These are phyloP conservation scores for Coracopsis vasa DNA, from an alignment of 2,113 vertebrate genomes.

Conservation along the genomic window DNA sequence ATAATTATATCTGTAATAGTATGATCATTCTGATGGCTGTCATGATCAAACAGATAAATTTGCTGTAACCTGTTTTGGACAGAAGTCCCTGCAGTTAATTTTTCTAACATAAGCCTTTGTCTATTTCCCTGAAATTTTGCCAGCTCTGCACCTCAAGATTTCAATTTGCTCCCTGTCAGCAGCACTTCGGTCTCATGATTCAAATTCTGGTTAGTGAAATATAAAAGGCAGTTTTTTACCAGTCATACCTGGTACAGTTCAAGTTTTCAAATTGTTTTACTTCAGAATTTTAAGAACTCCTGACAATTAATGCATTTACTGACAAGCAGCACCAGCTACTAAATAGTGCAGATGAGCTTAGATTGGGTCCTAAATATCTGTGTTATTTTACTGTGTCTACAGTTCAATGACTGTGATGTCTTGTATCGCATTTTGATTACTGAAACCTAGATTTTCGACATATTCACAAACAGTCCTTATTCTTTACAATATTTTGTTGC, in stretches of 20 bases:
- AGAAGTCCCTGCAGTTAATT: background rate
- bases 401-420: background rate
- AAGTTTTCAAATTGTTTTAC: background rate
- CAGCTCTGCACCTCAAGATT: slow-evolving; percentile 24
- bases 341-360: background rate
- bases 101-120: background rate
- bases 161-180: slow-evolving; percentile 34
- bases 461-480: background rate
- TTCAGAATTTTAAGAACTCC: background rate
- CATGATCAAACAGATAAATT: slow-evolving; percentile 1
- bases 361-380: background rate
- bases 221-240: background rate
- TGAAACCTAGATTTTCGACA: background rate
- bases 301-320: background rate
- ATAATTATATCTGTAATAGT: background rate
- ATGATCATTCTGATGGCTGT: background rate
- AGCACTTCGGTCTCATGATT: background rate
- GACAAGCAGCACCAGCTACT: background rate
- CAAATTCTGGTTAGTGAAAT: background rate
- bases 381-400: background rate
- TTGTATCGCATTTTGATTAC: background rate
- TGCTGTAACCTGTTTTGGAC: background rate
- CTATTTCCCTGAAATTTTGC: slow-evolving; percentile 42
- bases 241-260: background rate
- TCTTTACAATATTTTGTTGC: background rate